Evolutionary conservation across 2,797 vertebrate species (phyloP).

Genomic region (Mastacembelus armatus): DNA sequence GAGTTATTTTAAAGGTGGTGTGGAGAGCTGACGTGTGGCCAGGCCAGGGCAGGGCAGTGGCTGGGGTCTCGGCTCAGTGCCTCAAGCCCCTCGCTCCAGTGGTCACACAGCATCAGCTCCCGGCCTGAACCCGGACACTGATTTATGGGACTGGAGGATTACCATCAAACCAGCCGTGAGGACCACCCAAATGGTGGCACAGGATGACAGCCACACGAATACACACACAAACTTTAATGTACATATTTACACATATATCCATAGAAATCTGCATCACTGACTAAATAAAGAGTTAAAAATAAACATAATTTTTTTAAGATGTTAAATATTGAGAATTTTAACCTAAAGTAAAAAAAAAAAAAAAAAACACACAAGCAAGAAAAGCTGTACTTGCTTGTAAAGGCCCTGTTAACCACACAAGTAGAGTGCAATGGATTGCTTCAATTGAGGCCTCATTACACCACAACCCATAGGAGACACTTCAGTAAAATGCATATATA

Average conservation of each 20-base stretch:
- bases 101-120: slow-evolving; percentile 80
- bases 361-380: slow-evolving; percentile 19
- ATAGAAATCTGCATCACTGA: neutral
- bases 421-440: slow-evolving; percentile 50
- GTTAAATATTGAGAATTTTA: slow-evolving; percentile 12
- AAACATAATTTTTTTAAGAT: slow-evolving; percentile 10
- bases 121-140: slow-evolving; percentile 76
- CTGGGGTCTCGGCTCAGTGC: slow-evolving; percentile 75
- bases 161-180: slow-evolving; percentile 78
- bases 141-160: slow-evolving; percentile 86
- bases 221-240: slow-evolving; percentile 37
- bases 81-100: slow-evolving; percentile 73
- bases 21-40: slow-evolving; percentile 78
- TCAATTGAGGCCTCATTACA: slow-evolving; percentile 42
- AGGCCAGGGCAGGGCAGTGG: slow-evolving; percentile 52
- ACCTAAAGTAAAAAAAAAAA: slow-evolving; percentile 11
- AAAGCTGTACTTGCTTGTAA: slow-evolving; percentile 40
- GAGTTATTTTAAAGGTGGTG: slow-evolving; percentile 79
- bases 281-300: slow-evolving; percentile 2
- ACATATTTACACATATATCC: slow-evolving; percentile 8
- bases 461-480: too few species aligned
- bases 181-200: slow-evolving; percentile 83
- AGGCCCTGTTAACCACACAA: slow-evolving; percentile 45
- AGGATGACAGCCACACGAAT: slow-evolving; percentile 55
- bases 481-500: too few species aligned